phyloP scores from a whole-genome alignment of 2,113 vertebrate genomes.

The Dicentrarchus labrax region DNA sequence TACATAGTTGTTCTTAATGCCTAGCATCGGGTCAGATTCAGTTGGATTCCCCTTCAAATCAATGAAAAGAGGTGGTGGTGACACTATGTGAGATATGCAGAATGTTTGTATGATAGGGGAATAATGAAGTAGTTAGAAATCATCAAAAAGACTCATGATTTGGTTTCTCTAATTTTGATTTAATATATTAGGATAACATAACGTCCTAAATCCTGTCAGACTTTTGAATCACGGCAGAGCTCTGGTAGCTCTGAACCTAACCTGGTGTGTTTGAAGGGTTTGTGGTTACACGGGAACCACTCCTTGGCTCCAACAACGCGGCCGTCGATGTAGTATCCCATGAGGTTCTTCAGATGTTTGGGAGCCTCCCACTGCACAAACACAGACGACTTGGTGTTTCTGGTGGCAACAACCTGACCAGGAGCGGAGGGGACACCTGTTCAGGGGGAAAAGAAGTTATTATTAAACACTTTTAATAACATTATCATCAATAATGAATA shows the following conservation, averaged over 20 bases:
- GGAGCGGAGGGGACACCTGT: constrained; percentile 91
- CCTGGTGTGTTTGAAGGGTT: constrained; percentile 94
- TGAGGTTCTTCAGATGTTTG: constrained; percentile 87
- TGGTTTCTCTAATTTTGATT: too few relatives aligned
- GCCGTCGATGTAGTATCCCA: constrained; percentile 96
- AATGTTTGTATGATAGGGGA: too few relatives aligned
- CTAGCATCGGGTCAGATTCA: too few relatives aligned
- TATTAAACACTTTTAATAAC: not conserved
- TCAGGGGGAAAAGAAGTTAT: not conserved
- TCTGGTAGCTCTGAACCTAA: constrained; percentile 40
- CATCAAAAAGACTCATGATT: too few relatives aligned
- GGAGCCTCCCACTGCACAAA: constrained; percentile 94
- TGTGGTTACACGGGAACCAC: constrained; percentile 95
- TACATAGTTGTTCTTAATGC: too few relatives aligned
- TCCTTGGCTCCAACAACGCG: constrained; percentile 87
- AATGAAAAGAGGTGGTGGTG: too few relatives aligned
- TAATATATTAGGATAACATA: too few relatives aligned
- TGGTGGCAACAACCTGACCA: constrained; percentile 88
- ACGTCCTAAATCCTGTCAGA: too few relatives aligned
- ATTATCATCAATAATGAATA: not conserved
- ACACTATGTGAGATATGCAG: too few relatives aligned
- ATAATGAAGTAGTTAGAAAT: too few relatives aligned
- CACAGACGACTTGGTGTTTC: constrained; percentile 94
- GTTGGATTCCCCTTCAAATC: too few relatives aligned
- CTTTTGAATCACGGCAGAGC: too few relatives aligned